Percentiles rank a stretch among this genome's conserved stretches.
Conservation (phyloP, 2,888 invertebrate genomes). For the Teinopalpus imperialis region DNA sequence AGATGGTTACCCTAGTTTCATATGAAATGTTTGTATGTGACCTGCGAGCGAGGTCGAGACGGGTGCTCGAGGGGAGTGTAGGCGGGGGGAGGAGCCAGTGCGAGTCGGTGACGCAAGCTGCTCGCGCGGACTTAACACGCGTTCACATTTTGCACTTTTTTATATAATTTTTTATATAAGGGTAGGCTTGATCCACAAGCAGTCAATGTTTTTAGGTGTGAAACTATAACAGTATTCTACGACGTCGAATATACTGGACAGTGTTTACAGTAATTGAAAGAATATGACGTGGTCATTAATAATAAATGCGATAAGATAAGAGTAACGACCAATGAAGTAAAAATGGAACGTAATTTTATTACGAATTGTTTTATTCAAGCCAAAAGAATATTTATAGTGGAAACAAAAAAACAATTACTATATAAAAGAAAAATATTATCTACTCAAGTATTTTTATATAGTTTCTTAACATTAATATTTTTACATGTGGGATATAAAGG, state of each 20-base stretch:
- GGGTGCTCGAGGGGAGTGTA: conserved; percentile 29
- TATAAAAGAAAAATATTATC: too few species aligned
- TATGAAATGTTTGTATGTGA: conserved; percentile 46
- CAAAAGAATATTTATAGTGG: too few species aligned
- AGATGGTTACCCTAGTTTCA: conserved; percentile 23
- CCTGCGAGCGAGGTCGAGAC: conserved; percentile 49
- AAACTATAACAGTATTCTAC: too few species aligned
- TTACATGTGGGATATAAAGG: too few species aligned
- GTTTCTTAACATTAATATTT: too few species aligned
- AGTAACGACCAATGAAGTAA: conserved; percentile 2
- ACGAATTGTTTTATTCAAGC: too few species aligned
- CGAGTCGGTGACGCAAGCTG: conserved; percentile 51
- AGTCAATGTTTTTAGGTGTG: too few species aligned
- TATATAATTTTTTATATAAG: conserved; percentile 2
- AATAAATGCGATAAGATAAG: conserved; percentile 6
- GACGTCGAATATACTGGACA: too few species aligned
- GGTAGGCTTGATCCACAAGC: too few species aligned
- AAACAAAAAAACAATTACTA: too few species aligned
- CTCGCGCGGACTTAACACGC: conserved; percentile 29
- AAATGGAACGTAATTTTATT: conserved; percentile 5
- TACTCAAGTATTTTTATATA: too few species aligned
- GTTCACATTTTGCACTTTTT: conserved; percentile 27
- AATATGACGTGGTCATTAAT: background rate
- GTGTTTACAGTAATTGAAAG: too few species aligned
- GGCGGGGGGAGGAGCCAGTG: conserved; percentile 25